Base-by-base conservation (phyloP, 2,888 invertebrate genomes). In the Hydraecia micacea region DNA sequence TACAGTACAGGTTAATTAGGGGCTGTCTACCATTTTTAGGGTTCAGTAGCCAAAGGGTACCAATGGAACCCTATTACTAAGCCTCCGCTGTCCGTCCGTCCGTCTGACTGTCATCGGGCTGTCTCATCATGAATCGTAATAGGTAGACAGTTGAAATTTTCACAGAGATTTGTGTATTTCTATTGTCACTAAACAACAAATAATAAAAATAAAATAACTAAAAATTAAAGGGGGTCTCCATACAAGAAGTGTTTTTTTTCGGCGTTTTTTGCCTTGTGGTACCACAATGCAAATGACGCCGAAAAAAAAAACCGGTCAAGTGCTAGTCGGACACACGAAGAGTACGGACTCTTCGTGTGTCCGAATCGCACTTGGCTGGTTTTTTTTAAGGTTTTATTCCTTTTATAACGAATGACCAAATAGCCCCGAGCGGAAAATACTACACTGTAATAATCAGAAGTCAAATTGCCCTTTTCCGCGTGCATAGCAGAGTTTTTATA, bases 391-490 rank as follows among this genome's bases (percentile, higher is more conserved):
- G 6, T n/a, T n/a, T 69, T 36, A 6, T 55, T 55, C 2, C 6
- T 67, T 68, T 68, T 39, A 18, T 73, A 68, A 28, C 52, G 3
- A 52, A 67, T 7, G 28, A 55, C 28, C 55, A 73, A 67, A 46
- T n/a, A 63, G 0, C 9, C 18, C n/a, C 4, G 18, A 18, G 18
- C 7, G 4, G 6, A 18, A 58, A 39, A n/a, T n/a, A 58, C 18
- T n/a, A n/a, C 21, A 36, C 0, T 28, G 8, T 32, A n/a, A 55
- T 36, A 32, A 67, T 32, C 9, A 28, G 7, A 21, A 39, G 6
- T 8, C 15, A 71, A 42, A 21, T 39, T 32, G 9, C 6, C 42
- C 11, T 32, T 46, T 32, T 39, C 7, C 2, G 36, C 1, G 49
- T 18, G 46, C 36, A 39, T 1, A 18, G 4, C 6, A 28, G 0